phyloP scores from a whole-genome alignment of 2,797 vertebrate genomes.

The Gobio occitaniae region DNA sequence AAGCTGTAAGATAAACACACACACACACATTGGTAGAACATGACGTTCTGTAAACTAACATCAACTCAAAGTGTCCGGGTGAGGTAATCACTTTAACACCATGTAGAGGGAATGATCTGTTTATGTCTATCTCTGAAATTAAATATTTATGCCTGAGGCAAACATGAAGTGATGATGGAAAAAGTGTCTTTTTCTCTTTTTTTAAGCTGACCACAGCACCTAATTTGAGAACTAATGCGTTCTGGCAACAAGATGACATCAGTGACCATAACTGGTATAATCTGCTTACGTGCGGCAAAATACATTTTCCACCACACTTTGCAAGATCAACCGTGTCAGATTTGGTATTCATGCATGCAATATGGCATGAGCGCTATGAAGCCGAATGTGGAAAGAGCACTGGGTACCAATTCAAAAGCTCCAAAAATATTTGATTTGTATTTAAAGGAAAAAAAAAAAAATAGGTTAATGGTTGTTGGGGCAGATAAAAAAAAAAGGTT shows the following conservation, averaged over 20 bases:
- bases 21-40: neutral
- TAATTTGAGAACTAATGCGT: neutral
- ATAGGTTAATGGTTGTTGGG: neutral
- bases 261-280: neutral
- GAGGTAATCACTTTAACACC: slow-evolving; percentile 17
- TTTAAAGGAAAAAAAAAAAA: neutral
- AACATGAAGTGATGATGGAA: slow-evolving; percentile 11
- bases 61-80: neutral
- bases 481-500: neutral
- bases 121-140: too few species aligned
- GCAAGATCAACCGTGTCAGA: neutral
- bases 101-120: neutral
- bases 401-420: neutral
- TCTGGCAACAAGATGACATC: neutral
- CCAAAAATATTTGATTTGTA: neutral
- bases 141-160: neutral
- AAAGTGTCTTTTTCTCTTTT: neutral
- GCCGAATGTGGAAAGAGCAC: neutral
- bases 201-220: neutral
- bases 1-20: neutral
- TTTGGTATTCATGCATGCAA: slow-evolving; percentile 1
- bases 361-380: neutral
- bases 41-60: neutral
- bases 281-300: neutral
- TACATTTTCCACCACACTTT: neutral